These are phyloP conservation scores for Ganaspis brasiliensis DNA, from an alignment of 2,888 invertebrate genomes.

Conservation along the genomic window DNA sequence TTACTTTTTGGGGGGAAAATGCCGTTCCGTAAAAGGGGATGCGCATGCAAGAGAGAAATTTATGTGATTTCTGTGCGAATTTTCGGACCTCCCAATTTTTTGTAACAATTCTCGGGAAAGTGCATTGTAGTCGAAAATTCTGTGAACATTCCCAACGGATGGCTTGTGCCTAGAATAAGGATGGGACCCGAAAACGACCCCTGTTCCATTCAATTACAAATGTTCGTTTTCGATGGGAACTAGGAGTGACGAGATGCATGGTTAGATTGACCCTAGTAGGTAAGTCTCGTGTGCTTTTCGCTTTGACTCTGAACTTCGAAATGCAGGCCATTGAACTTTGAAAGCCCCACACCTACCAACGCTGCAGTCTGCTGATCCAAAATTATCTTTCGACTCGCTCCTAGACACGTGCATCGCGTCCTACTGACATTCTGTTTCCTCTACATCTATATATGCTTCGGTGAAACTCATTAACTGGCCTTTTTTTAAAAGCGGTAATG, in stretches of 20 bases:
- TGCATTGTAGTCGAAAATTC: not conserved
- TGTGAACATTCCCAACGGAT: slow-evolving; percentile 6
- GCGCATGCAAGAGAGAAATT: not conserved
- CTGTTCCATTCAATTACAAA: slow-evolving; percentile 8
- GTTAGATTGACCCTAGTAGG: slow-evolving; percentile 29
- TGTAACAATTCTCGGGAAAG: not conserved
- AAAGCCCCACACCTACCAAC: slow-evolving; percentile 25
- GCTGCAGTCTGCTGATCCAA: slow-evolving; percentile 32
- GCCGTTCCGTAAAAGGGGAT: no score
- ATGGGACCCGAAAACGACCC: slow-evolving; percentile 6
- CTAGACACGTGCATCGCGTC: slow-evolving; percentile 16
- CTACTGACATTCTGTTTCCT: slow-evolving; percentile 29
- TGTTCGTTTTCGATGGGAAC: slow-evolving; percentile 26
- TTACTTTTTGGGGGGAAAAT: no score
- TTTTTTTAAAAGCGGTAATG: no score
- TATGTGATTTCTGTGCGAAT: not conserved
- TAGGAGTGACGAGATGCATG: not conserved
- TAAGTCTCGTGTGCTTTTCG: slow-evolving; percentile 3
- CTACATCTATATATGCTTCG: not conserved
- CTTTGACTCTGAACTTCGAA: slow-evolving; percentile 22
- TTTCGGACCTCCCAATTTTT: not conserved
- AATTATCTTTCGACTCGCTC: slow-evolving; percentile 22
- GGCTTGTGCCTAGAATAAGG: not conserved
- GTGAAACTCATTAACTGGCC: not conserved
- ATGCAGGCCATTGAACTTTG: slow-evolving; percentile 27